Conservation (phyloP, 2,113 vertebrate genomes). For the Dicerorhinus sumatrensis region DNA sequence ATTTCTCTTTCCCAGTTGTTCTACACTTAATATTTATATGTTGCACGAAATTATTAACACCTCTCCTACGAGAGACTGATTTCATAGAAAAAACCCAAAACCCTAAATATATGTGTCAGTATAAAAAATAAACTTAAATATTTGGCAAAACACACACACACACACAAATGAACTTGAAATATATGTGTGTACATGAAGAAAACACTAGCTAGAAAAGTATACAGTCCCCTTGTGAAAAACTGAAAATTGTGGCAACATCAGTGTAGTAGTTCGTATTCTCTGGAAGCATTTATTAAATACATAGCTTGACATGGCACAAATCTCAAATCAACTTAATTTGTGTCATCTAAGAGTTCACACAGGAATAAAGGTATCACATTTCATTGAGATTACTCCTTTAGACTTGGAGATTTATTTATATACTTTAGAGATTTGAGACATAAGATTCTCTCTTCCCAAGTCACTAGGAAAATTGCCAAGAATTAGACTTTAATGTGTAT, state of each 20-base stretch:
- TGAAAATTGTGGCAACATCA: background rate
- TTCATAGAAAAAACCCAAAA: background rate
- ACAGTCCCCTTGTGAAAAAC: background rate
- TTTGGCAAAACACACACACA: background rate
- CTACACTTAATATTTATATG: background rate
- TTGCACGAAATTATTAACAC: background rate
- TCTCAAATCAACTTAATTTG: conserved; percentile 65
- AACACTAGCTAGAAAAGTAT: background rate
- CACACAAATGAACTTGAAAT: background rate
- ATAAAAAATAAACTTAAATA: background rate
- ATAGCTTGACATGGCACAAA: conserved; percentile 35
- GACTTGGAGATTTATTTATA: conserved; percentile 59
- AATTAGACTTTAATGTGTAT: conserved; percentile 57
- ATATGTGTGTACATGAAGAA: background rate
- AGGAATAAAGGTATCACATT: conserved; percentile 54
- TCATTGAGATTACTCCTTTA: conserved; percentile 66
- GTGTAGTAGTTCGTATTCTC: background rate
- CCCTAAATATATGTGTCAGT: background rate
- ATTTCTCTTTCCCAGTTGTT: conserved; percentile 45
- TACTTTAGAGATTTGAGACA: conserved; percentile 44
- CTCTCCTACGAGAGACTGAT: background rate
- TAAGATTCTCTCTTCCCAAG: conserved; percentile 33
- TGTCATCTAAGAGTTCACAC: conserved; percentile 63
- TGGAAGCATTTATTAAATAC: conserved; percentile 55
- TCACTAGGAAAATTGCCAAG: conserved; percentile 60